Evolutionary conservation across 2,113 vertebrate species (phyloP).

Genomic region (Macaca mulatta): DNA sequence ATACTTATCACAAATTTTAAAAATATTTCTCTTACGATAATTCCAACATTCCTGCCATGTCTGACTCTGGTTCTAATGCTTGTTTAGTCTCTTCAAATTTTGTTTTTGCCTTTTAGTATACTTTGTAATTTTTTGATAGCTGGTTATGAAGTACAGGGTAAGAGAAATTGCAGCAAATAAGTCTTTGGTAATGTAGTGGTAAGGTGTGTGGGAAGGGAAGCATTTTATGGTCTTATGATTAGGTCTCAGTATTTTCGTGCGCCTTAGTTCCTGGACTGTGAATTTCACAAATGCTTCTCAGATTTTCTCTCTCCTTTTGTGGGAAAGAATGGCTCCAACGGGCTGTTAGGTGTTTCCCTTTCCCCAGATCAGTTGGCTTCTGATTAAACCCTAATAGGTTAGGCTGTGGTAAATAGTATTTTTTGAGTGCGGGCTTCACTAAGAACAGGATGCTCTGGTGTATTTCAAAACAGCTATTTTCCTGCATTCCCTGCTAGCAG

Average conservation of each 20-base stretch:
- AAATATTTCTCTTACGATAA: background rate
- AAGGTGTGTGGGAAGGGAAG: background rate
- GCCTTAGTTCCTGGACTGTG: background rate
- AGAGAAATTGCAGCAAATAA: background rate
- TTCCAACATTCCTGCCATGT: background rate
- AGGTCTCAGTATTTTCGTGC: background rate
- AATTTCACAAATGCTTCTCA: background rate
- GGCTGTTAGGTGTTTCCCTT: background rate
- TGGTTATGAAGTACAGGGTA: background rate
- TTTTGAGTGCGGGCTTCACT: background rate
- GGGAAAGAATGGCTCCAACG: background rate
- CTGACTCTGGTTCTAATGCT: background rate
- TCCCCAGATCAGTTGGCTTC: fast-evolving
- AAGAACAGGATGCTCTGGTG: background rate
- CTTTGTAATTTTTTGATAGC: background rate
- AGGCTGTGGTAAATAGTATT: background rate
- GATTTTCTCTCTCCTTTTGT: background rate
- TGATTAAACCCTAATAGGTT: background rate
- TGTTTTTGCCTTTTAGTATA: background rate
- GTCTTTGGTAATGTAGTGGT: background rate
- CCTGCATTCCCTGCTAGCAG: background rate
- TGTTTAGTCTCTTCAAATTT: background rate
- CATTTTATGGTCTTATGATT: background rate
- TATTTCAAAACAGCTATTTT: background rate
- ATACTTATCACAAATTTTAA: background rate